A percentile compares a stretch with the other conserved stretches of the same genome.
Conservation (phyloP, 2,888 invertebrate species). For the Sussaba pulchella region DNA sequence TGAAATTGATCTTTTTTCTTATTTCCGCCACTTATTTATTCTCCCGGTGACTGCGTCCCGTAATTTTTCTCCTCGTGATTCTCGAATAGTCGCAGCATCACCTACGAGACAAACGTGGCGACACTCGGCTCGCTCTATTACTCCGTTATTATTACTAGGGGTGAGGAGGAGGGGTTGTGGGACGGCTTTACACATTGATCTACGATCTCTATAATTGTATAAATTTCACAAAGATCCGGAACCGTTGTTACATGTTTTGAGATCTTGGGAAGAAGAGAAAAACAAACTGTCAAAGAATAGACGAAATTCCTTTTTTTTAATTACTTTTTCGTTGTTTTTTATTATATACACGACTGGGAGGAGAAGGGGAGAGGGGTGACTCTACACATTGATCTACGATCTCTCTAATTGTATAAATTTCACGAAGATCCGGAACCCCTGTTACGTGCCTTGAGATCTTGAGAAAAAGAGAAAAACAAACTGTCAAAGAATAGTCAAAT, state of each 20-base stretch:
- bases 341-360: too few relatives aligned
- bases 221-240: slow-evolving; percentile 69
- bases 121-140: slow-evolving; percentile 28
- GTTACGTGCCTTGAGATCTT: too few relatives aligned
- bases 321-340: too few relatives aligned
- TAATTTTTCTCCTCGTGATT: slow-evolving; percentile 19
- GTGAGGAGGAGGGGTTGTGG: too few relatives aligned
- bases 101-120: slow-evolving; percentile 10
- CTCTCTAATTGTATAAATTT: slow-evolving; percentile 72
- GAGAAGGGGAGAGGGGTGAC: too few relatives aligned
- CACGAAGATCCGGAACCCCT: slow-evolving; percentile 47
- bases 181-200: slow-evolving; percentile 68
- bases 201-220: slow-evolving; percentile 70
- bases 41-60: not conserved
- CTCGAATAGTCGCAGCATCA: slow-evolving; percentile 36
- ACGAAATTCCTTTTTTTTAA: too few relatives aligned
- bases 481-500: not conserved
- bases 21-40: slow-evolving; percentile 43
- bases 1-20: slow-evolving; percentile 76
- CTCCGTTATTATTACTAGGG: too few relatives aligned
- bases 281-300: slow-evolving; percentile 9
- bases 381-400: slow-evolving; percentile 70
- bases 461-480: too few relatives aligned
- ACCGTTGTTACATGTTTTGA: too few relatives aligned
- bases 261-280: too few relatives aligned